phyloP scores from a whole-genome alignment of 2,888 invertebrate species.

The Morinoia aosen region DNA sequence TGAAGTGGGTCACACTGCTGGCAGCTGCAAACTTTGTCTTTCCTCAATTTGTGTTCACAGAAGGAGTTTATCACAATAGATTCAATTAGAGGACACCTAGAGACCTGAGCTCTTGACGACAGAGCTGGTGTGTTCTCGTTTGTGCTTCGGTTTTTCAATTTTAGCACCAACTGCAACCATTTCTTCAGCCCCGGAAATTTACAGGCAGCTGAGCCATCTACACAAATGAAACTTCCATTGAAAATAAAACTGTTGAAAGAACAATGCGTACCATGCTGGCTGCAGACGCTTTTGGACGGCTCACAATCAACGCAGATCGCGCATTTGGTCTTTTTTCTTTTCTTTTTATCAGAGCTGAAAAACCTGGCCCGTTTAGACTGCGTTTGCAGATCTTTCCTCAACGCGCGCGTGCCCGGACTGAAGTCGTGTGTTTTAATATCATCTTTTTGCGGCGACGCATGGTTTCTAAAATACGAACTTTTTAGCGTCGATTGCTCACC shows the following conservation, averaged over 20 bases:
- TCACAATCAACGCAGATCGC: not conserved
- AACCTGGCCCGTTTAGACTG: not conserved
- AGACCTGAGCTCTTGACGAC: not conserved
- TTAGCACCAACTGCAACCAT: not conserved
- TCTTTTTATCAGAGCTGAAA: not conserved
- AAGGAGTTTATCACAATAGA: not conserved
- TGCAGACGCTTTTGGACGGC: not conserved
- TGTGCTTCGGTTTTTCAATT: not conserved
- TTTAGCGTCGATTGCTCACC: not conserved
- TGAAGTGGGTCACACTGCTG: not conserved
- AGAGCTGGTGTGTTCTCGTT: not conserved
- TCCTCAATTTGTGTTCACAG: not conserved
- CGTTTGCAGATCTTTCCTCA: not conserved
- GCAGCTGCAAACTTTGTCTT: not conserved
- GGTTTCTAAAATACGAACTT: not conserved
- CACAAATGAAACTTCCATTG: not conserved
- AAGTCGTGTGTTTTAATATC: constrained; percentile 3
- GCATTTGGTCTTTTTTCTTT: not conserved
- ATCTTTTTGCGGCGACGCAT: not conserved
- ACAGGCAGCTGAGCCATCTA: not conserved
- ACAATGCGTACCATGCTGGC: not conserved
- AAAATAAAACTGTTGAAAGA: not conserved
- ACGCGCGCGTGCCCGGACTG: not conserved
- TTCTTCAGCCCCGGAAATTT: not conserved
- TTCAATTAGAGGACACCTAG: not conserved